These are phyloP conservation scores for Clarias pachynema DNA, from an alignment of 2,797 vertebrate species.

Conservation along the genomic window DNA sequence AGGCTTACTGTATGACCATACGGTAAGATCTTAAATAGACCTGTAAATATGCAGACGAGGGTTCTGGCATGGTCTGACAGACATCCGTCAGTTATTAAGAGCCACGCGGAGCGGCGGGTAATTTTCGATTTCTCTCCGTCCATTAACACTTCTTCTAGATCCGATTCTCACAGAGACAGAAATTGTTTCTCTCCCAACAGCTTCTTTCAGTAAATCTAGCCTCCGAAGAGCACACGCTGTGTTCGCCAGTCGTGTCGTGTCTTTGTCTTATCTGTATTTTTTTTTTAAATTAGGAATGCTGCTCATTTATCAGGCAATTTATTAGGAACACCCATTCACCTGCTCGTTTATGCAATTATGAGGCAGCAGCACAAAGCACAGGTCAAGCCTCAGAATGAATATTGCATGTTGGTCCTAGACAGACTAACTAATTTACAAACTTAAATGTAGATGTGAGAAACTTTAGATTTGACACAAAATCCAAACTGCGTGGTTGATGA, in stretches of 20 bases:
- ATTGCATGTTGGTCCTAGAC: not conserved
- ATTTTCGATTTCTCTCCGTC: slow-evolving; percentile 29
- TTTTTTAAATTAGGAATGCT: too few species aligned
- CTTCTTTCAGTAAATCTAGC: not conserved
- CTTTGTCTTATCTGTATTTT: not conserved
- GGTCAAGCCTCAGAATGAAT: not conserved
- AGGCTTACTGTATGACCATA: not conserved
- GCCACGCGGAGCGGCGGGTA: not conserved
- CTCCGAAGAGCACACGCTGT: slow-evolving; percentile 1
- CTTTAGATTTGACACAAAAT: not conserved
- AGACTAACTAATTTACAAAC: not conserved
- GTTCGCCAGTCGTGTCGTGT: not conserved
- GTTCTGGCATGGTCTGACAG: slow-evolving; percentile 5
- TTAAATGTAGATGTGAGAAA: not conserved
- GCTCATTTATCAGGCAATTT: not conserved
- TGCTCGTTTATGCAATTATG: not conserved
- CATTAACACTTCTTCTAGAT: slow-evolving; percentile 35
- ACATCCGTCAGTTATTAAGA: slow-evolving; percentile 24
- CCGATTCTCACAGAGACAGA: slow-evolving; percentile 17
- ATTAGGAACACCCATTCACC: slow-evolving; percentile 1
- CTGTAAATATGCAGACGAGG: slow-evolving; percentile 13
- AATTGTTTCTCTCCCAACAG: slow-evolving; percentile 9
- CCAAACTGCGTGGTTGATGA: not conserved
- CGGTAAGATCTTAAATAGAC: slow-evolving; percentile 5
- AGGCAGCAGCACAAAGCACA: not conserved